Evolutionary conservation across 2,888 invertebrate genomes (phyloP).

Genomic region (Phania funesta): DNA sequence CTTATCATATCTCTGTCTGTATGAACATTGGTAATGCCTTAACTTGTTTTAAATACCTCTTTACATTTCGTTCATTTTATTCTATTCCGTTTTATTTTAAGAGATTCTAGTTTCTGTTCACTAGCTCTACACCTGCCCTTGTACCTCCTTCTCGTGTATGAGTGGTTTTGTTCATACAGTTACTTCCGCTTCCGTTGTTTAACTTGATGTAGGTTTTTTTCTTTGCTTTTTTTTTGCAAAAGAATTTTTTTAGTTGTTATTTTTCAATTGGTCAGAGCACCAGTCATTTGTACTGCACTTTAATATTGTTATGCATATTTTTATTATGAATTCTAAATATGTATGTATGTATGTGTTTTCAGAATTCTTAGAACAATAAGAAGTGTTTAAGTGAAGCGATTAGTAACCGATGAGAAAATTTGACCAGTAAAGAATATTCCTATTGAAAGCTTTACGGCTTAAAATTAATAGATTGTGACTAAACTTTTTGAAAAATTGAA

Average conservation of each 20-base stretch:
- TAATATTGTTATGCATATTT: background rate
- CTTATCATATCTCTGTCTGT: constrained; percentile 11
- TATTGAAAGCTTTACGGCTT: too few species aligned
- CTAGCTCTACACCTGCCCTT: too few species aligned
- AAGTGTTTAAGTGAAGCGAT: too few species aligned
- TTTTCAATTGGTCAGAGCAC: constrained; percentile 36
- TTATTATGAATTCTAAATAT: background rate
- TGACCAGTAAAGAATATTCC: too few species aligned
- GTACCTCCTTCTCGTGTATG: background rate
- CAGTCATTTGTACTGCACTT: constrained; percentile 14
- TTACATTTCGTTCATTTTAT: constrained; percentile 11
- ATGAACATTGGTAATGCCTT: constrained; percentile 35
- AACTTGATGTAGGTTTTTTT: constrained; percentile 39
- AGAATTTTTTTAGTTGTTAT: background rate
- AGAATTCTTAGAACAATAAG: too few species aligned
- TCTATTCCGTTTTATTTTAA: constrained; percentile 26
- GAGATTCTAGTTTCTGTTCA: background rate
- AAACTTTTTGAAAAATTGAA: too few species aligned
- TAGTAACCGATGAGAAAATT: too few species aligned
- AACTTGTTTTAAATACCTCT: constrained; percentile 54
- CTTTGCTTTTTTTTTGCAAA: background rate
- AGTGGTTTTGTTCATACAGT: constrained; percentile 26
- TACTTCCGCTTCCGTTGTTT: constrained; percentile 66
- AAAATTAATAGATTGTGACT: too few species aligned
- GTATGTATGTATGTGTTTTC: too few species aligned